Base-by-base conservation (phyloP, 1,140 invertebrate species). In the Leucophenga varia region DNA sequence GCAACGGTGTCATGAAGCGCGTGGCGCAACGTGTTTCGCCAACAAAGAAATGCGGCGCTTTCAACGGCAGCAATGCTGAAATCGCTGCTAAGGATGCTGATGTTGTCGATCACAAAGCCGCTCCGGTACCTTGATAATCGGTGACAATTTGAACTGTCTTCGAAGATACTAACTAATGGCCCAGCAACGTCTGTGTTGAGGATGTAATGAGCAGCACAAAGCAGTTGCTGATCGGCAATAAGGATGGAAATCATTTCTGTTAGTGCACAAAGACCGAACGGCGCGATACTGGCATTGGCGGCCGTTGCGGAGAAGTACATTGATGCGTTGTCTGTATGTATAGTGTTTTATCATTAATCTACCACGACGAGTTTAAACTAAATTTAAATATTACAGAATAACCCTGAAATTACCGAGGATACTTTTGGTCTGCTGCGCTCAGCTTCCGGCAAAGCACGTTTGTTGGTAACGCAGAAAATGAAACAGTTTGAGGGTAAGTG, bases 401-500 rank as follows among this genome's bases (percentile, higher is more conserved):
- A 72, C 53, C 56, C 61, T 16, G 78, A 80, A 40, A 74, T 89
- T 6, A 82, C 84, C 7, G 90, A 93, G 64, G 90, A 94, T 63
- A 83, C 86, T 1, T 79, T 86, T 50, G 94, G 94, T 0, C 84
- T 90, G 61, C 78, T 97, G 30, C 80, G 91, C 37, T 87, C 93
- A 8, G 91, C 93, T 12, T 84, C 91, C 17, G 95, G 95, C 13
- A 96, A 97, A 79, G 93, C 93, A 6, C 82, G 90, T 49, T 79
- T 98, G 37, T 77, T 98, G 38, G 84, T 92, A 9, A 86, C 85
- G 12, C 90, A 97, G 77, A 97, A 97, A 74, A 93, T 96, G 82
- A 87, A 93, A 74, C 95, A 98, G 75, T 97, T 97, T 76, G 84
- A 88, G 79, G 93, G 89, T 82, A 50, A 49, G 35, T 43, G 16